Evolutionary conservation across 2,888 invertebrate genomes (phyloP), one percentile per base, ranked within the genome.

Genomic region (Rotaria sp.): DNA sequence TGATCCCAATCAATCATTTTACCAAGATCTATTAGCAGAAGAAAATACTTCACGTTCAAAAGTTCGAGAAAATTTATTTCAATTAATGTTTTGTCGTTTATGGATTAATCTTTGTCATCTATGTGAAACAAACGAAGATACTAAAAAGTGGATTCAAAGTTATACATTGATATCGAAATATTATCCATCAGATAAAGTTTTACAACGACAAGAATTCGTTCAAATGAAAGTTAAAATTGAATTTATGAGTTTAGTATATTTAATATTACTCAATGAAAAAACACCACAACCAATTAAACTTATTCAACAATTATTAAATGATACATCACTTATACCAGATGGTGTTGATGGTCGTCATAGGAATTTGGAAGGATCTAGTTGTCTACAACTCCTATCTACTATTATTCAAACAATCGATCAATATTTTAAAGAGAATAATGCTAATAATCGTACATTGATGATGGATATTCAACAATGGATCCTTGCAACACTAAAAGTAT

Each of bases 391-490:
- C 2, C 3, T 75, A 38, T 26, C 75, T 38, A 11, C 21, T 1
- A 75, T 75, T 41, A 41, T 75, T 75, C 26, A 26, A 13, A 26
- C 2, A 41, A 75, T 75, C 13, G 45, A 75, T 26, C 41, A 26
- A 45, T 75, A 75, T 75, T 75, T 75, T 26, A 15, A 75, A 24
- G 75, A 75, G 41, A 41, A 67, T 30, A 67, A 67, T 67, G 21
- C 24, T 41, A 75, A 45, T 26, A 41, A 45, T 75, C 2, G 10
- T 10, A 75, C 75, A 45, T 26, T 75, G 21, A 41, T 75, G 75
- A 75, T 75, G 8, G 75, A 75, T 75, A 45, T 75, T 41, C 75
- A 75, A 75, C 75, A 75, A 45, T 75, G 75, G 75, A 75, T 75
- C 26, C 24, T 75, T 26, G 1, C 8, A n/a, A 75, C 24, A 45